Evolutionary conservation across 2,888 invertebrate genomes (phyloP).

Genomic region (Stenotaenia linearis): DNA sequence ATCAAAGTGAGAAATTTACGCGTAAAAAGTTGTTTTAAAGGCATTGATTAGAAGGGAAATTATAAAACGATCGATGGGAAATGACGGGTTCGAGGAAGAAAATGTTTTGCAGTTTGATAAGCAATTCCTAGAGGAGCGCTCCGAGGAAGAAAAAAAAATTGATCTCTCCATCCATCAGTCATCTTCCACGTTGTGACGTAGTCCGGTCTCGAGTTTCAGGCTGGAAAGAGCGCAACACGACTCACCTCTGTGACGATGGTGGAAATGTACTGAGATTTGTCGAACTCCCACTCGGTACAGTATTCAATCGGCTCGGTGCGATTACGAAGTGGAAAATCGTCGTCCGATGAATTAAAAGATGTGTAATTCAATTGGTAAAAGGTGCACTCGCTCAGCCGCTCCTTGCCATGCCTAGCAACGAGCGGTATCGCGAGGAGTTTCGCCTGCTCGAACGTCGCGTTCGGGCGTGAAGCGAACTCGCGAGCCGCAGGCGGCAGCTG

Average conservation of each 20-base stretch:
- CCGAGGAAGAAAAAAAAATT: too few relatives aligned
- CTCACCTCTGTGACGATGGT: slow-evolving; percentile 63
- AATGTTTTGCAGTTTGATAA: too few relatives aligned
- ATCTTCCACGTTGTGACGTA: too few relatives aligned
- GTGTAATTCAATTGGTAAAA: slow-evolving; percentile 21
- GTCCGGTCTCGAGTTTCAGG: background rate
- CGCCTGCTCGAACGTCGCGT: background rate
- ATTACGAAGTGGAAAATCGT: background rate
- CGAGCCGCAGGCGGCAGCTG: background rate
- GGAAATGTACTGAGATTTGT: slow-evolving; percentile 55
- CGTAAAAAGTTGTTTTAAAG: too few relatives aligned
- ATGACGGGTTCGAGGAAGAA: too few relatives aligned
- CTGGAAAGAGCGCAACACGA: background rate
- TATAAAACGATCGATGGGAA: too few relatives aligned
- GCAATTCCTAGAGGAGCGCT: too few relatives aligned
- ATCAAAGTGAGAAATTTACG: too few relatives aligned
- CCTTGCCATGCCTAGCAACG: background rate
- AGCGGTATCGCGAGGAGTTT: slow-evolving; percentile 22
- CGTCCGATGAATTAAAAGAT: background rate
- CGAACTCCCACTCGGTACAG: slow-evolving; percentile 61
- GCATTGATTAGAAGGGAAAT: too few relatives aligned
- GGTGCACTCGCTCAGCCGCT: slow-evolving; percentile 26
- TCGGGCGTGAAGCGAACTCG: background rate
- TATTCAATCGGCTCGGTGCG: slow-evolving; percentile 35
- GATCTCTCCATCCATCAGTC: too few relatives aligned